Evolutionary conservation across 2,888 invertebrate genomes (phyloP), one percentile per base, ranked within the genome.

Genomic region (Candidula unifasciata): DNA sequence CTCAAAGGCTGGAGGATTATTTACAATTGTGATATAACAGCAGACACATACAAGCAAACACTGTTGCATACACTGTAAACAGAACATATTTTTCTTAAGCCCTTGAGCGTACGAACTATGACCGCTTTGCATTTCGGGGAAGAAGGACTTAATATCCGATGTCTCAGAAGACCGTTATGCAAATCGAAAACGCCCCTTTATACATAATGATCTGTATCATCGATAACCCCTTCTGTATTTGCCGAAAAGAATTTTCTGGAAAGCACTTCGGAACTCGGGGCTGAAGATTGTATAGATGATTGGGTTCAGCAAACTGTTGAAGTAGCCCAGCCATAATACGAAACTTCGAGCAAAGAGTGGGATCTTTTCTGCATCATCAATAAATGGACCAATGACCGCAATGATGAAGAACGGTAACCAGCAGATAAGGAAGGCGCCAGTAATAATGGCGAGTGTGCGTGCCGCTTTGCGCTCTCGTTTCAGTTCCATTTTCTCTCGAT

Each of bases 391-490:
- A 81, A 97, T 95, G 76, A 98, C 94, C 1, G 98, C 97, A 94
- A 97, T 95, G 83, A 97, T 96, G 94, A 98, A 98, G 95, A 98
- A 98, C n/a, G 98, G 98, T 89, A 98, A 95, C 98, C 98, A 98
- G 93, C 98, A 98, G 90, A 97, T 95, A 84, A 98, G 97, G 94
- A 98, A 98, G 60, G 97, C 92, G 78, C 98, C 98, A 18, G 99
- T 99, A 90, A 99, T 99, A 52, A 94, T 93, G 30, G 92, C 93
- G 68, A 94, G 88, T 44, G 93, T 93, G 83, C 94, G 87, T 10
- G 93, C 93, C 0, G 94, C 94, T 88, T 93, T 94, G 35, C 94
- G 87, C 85, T 94, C 94, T 27, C 93, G 86, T 84, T 93, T 93
- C 87, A 92, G 90, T 87, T 93, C 94, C 24, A 93, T 86, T 88